Evolutionary conservation across 2,888 invertebrate species (phyloP), one percentile per base, ranked within the genome.

Genomic region (Seladonia tumulorum): DNA sequence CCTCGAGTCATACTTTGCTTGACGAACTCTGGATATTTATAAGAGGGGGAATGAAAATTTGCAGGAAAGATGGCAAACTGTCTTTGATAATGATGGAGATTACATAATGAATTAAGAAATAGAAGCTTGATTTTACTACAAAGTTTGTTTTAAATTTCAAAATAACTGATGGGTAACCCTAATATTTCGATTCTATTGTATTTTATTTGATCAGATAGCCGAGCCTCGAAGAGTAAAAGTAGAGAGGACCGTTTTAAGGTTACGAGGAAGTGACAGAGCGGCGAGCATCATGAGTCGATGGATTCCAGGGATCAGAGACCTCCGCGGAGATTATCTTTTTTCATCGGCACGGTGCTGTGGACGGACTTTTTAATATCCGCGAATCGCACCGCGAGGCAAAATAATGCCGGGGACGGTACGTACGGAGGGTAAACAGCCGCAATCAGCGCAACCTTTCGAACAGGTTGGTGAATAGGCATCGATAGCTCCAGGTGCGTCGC

Each of bases 381-480:
- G 45, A 42, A 75, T 25, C 29, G 45, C 63, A 63, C 63, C 25
- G 29, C 57, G 75, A 45, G 75, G 57, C 29, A 29, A 60, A 60
- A 75, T 45, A 60, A 72, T 47, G 47, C 72, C 18, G 18, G 18
- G 18, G 73, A 79, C 80, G 79, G 79, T 82, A 63, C 18, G 73
- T 79, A 63, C 49, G 81, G 81, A 57, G 47, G 63, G 71, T 35
- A 70, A 63, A 71, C 76, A 53, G 42, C n/a, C 71, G 63, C 83
- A 68, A 76, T 76, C 83, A 53, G 49, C 70, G 68, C 68, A 73
- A 83, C 81, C 71, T 80, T 47, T 74, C 81, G 81, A 60, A 49
- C 49, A 25, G 75, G 81, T 71, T 75, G 75, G 53, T 81, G 57
- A 70, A 49, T 70, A 76, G 72, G 29, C 53, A 47, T 70, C 49